A percentile compares a stretch with the other conserved stretches of the same genome.
Conservation (phyloP, 1,140 invertebrate genomes). For the Lamellibrachia luymesi region DNA sequence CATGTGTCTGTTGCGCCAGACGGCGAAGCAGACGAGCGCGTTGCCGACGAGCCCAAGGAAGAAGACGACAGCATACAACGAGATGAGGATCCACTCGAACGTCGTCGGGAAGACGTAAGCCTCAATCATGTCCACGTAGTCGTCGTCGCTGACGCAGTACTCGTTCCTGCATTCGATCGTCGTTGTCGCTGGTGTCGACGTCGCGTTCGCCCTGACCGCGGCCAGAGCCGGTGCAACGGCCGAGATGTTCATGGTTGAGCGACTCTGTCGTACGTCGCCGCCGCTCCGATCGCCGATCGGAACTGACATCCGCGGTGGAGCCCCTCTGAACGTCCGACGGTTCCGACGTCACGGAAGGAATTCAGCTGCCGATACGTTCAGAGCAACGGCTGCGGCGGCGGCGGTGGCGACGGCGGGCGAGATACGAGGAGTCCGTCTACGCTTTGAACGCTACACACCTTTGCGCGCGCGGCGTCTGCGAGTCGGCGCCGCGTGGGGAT, state of each 20-base stretch:
- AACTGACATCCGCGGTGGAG: neutral
- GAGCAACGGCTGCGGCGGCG: no score
- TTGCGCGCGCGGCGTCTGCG: no score
- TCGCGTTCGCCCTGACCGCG: neutral
- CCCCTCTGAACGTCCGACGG: neutral
- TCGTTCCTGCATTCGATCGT: slow-evolving; percentile 53
- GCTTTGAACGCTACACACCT: neutral
- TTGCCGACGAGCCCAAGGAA: slow-evolving; percentile 80
- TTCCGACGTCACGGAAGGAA: neutral
- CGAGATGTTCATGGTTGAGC: neutral
- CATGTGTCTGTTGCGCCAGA: slow-evolving; percentile 82
- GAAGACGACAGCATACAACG: slow-evolving; percentile 70
- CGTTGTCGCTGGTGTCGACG: neutral
- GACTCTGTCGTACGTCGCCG: neutral
- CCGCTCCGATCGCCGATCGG: neutral
- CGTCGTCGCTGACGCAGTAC: slow-evolving; percentile 62
- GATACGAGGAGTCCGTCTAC: neutral
- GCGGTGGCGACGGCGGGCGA: no score
- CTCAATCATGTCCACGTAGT: slow-evolving; percentile 65
- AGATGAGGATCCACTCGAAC: slow-evolving; percentile 68
- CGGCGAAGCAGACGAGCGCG: slow-evolving; percentile 80
- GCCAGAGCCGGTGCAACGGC: neutral
- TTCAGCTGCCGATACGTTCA: neutral
- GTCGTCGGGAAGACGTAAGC: slow-evolving; percentile 46
- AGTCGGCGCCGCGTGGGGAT: neutral